Percentiles rank a stretch among this genome's conserved stretches.
Conservation (phyloP, 2,113 vertebrate species). For the Cheirogaleus medius region DNA sequence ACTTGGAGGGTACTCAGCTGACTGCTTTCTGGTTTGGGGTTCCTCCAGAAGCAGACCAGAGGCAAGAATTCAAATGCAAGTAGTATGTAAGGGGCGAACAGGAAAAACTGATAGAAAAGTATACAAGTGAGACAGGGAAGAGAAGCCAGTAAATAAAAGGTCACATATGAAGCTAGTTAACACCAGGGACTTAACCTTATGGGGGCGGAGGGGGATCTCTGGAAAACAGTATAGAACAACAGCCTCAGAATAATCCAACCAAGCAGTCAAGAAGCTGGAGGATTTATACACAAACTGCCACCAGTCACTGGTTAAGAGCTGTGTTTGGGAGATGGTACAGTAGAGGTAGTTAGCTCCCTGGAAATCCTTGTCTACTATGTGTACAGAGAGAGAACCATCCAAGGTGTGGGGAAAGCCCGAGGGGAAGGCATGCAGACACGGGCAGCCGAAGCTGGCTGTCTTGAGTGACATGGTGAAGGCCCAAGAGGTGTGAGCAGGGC, state of each 20-base stretch:
- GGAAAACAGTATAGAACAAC: background rate
- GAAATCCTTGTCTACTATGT: background rate
- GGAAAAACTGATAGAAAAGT: background rate
- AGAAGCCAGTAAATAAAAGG: background rate
- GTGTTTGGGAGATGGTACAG: background rate
- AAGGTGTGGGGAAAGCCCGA: background rate
- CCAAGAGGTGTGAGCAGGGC: background rate
- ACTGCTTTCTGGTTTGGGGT: background rate
- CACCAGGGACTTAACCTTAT: background rate
- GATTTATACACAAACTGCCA: background rate
- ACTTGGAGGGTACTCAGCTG: background rate
- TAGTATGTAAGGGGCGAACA: background rate
- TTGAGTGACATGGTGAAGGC: background rate
- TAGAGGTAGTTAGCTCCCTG: background rate
- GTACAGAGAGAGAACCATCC: background rate
- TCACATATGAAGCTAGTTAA: background rate
- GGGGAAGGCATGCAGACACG: background rate
- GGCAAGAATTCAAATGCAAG: background rate
- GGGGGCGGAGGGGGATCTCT: background rate
- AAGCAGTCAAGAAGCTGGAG: background rate
- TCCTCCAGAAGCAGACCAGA: background rate
- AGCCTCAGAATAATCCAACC: background rate
- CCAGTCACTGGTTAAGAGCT: background rate
- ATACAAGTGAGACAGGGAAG: background rate
- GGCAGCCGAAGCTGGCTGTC: background rate